Percentiles rank a stretch among this genome's conserved stretches.
phyloP scores from a whole-genome alignment of 2,797 vertebrate genomes.

The Erpetoichthys calabaricus region DNA sequence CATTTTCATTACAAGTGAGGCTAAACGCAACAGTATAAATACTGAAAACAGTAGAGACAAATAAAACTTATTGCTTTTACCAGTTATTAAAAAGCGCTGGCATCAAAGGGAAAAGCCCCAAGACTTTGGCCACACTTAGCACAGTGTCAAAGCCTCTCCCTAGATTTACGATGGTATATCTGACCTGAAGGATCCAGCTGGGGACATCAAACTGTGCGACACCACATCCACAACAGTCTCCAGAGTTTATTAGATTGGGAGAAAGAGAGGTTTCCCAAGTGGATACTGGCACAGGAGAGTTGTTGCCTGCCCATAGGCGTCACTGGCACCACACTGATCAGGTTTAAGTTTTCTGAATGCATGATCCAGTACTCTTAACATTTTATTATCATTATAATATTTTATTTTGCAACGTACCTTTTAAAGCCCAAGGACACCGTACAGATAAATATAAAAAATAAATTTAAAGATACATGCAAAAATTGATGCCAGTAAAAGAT shows the following conservation, averaged over 20 bases:
- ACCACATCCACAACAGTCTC: conserved; percentile 46
- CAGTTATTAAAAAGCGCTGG: conserved; percentile 61
- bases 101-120: conserved; percentile 58
- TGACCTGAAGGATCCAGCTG: conserved; percentile 61
- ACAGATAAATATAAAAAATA: too few species aligned
- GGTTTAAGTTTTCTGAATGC: too few species aligned
- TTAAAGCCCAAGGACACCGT: too few species aligned
- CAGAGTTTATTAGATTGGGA: conserved; percentile 56
- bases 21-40: conserved; percentile 52
- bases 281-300: conserved; percentile 6
- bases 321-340: too few species aligned
- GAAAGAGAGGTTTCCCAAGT: conserved; percentile 13
- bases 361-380: too few species aligned
- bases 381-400: too few species aligned
- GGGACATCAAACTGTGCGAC: conserved; percentile 62
- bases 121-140: conserved; percentile 51
- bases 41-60: conserved; percentile 56
- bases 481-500: too few species aligned
- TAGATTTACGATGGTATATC: conserved; percentile 70
- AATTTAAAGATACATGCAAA: too few species aligned
- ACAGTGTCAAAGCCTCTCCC: conserved; percentile 45
- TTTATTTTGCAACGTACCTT: too few species aligned
- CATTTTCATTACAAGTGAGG: conserved; percentile 41
- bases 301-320: too few species aligned
- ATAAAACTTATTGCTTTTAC: conserved; percentile 61